Evolutionary conservation across 2,797 vertebrate species (phyloP), one percentile per base, ranked within the genome.

Genomic region (Spinibarbus caldwelli): DNA sequence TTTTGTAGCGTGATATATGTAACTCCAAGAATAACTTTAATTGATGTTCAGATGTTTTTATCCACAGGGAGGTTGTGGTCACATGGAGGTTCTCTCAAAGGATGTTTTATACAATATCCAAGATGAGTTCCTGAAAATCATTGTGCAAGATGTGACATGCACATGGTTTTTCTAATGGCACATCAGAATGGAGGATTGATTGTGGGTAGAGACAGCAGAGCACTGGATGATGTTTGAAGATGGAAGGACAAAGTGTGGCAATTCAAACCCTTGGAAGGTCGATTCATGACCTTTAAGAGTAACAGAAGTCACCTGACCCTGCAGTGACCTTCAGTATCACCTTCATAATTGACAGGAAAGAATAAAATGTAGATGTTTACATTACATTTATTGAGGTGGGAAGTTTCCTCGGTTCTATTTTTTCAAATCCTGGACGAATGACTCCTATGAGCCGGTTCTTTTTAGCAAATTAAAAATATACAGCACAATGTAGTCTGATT

Each of bases 121-220:
- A 66, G 17, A 34, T 31, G 7, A 26, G 31, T 67, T 26, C 31
- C 72, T 77, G 62, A 83, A 67, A 83, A 52, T 75, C 43, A 75
- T 64, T 66, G 67, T 38, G 15, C 71, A 83, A 68, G 34, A 67
- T 23, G 14, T 41, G 31, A 41, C 59, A 77, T 36, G 57, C 34
- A n/a, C 19, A 23, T 10, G 23, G 36, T 66, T 31, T 82, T 66
- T 31, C 38, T 34, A 49, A 66, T 2, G 26, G 19, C 11, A 31
- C 64, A n/a, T 8, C 7, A 68, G 34, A 52, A 52, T 38, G 2
- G 21, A 29, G 26, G n/a, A 70, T 29, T 54, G 68, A 72, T 57
- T 21, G 45, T 19, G 78, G 41, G 78, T 23, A 10, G 17, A 34
- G 23, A 52, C 41, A 70, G 45, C 11, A 62, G 6, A 67, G 19